Evolutionary conservation across 1,140 invertebrate genomes (phyloP).

Genomic region (Pachyrhynchus sulphureomaculatus): DNA sequence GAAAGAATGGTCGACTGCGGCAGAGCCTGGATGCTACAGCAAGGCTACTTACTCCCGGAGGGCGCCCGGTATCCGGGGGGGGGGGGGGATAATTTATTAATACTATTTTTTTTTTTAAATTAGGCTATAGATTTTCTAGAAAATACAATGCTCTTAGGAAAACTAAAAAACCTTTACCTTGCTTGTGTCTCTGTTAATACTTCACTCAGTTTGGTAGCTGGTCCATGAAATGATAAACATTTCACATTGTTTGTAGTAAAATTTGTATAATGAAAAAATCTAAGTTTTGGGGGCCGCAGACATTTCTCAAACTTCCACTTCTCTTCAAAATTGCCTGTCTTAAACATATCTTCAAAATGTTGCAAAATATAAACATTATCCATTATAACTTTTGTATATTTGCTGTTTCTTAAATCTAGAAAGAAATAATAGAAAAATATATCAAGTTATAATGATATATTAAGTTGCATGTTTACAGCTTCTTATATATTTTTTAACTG

Average conservation of each 20-base stretch:
- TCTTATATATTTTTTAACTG: too few species aligned
- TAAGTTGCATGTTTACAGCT: too few species aligned
- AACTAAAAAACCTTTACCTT: too few species aligned
- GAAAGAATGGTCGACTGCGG: too few species aligned
- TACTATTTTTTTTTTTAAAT: too few species aligned
- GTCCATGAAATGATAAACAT: constrained; percentile 86
- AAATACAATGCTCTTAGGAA: too few species aligned
- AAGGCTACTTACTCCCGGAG: too few species aligned
- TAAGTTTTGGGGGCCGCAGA: constrained; percentile 49
- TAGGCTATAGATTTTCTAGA: too few species aligned
- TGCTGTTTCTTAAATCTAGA: constrained; percentile 28
- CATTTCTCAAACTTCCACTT: constrained; percentile 72
- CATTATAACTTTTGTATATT: constrained; percentile 55
- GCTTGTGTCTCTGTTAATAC: constrained; percentile 54
- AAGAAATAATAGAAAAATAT: constrained; percentile 20
- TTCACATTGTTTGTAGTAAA: constrained; percentile 65
- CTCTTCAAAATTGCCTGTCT: constrained; percentile 76
- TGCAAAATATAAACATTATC: constrained; percentile 81
- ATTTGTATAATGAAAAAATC: constrained; percentile 58
- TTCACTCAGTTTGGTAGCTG: constrained; percentile 63
- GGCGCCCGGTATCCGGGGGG: too few species aligned
- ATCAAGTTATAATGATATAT: too few species aligned
- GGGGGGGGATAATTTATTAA: too few species aligned
- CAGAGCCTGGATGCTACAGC: too few species aligned
- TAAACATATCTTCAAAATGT: constrained; percentile 84